Conservation (phyloP, 2,113 vertebrate genomes). For the Lates calcarifer region DNA sequence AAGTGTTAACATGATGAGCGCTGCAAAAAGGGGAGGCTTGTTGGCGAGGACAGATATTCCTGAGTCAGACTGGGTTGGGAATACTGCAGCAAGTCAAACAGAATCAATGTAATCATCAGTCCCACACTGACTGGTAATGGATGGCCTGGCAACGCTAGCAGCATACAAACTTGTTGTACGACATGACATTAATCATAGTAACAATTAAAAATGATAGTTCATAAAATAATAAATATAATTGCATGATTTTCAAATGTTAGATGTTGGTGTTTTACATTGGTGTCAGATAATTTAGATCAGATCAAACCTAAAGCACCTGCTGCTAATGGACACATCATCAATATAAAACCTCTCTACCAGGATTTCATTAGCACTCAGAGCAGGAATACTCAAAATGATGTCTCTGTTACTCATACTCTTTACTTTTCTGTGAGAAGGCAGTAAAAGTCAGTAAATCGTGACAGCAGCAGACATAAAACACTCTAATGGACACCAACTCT, state of each 20-base stretch:
- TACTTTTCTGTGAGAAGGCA: slow-evolving; percentile 50
- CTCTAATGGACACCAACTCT: slow-evolving; percentile 63
- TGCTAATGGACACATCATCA: slow-evolving; percentile 8
- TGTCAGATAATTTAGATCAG: slow-evolving; percentile 6
- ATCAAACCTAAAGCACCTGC: slow-evolving; percentile 25
- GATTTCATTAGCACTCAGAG: slow-evolving; percentile 54
- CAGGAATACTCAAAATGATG: slow-evolving; percentile 35
- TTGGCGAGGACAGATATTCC: slow-evolving; percentile 62
- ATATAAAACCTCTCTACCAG: slow-evolving; percentile 6
- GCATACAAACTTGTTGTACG: not conserved
- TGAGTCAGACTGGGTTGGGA: slow-evolving; percentile 72
- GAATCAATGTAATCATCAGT: slow-evolving; percentile 46
- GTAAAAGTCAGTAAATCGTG: slow-evolving; percentile 72
- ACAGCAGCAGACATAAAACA: slow-evolving; percentile 71
- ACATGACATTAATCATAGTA: slow-evolving; percentile 6
- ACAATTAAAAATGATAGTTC: slow-evolving; percentile 2
- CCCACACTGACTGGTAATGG: slow-evolving; percentile 1
- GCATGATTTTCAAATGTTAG: not conserved
- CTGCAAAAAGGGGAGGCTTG: slow-evolving; percentile 52
- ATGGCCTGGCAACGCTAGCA: not conserved
- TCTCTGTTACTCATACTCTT: slow-evolving; percentile 23
- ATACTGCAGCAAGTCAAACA: slow-evolving; percentile 58
- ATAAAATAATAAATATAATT: not conserved
- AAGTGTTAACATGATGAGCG: slow-evolving; percentile 73
- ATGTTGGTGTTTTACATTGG: not conserved